Percentiles rank a stretch among this genome's conserved stretches.
Evolutionary conservation across 2,888 invertebrate species (phyloP).

Genomic region (Helicoverpa assulta): DNA sequence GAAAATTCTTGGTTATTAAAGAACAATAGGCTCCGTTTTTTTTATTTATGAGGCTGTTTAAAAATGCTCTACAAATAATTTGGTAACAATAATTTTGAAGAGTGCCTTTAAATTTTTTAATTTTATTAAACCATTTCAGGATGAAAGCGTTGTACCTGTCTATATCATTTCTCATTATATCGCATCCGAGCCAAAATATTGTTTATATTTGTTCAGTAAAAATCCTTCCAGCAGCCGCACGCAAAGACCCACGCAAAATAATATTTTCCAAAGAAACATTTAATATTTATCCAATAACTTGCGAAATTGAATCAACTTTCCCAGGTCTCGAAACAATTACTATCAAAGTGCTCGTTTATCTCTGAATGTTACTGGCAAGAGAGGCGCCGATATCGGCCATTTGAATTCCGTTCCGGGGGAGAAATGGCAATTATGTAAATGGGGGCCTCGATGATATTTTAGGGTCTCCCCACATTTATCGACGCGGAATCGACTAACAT

Average conservation of each 20-base stretch:
- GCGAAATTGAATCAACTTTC: conserved; percentile 36
- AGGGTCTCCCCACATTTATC: too few species aligned
- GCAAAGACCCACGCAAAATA: conserved; percentile 17
- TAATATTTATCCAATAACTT: conserved; percentile 32
- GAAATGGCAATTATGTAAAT: conserved; percentile 61
- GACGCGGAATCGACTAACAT: too few species aligned
- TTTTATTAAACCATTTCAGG: too few species aligned
- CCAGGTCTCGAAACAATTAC: conserved; percentile 43
- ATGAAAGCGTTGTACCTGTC: too few species aligned
- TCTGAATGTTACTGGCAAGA: conserved; percentile 11
- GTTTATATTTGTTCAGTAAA: too few species aligned
- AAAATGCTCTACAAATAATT: too few species aligned
- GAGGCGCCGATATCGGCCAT: conserved; percentile 40
- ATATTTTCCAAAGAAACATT: conserved; percentile 14
- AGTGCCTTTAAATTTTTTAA: too few species aligned
- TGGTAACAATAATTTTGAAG: too few species aligned
- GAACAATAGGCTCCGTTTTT: background rate
- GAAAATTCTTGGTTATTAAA: background rate
- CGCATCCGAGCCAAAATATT: too few species aligned
- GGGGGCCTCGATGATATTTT: conserved; percentile 51
- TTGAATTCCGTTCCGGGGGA: conserved; percentile 48
- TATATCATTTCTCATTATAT: too few species aligned
- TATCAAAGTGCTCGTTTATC: conserved; percentile 46
- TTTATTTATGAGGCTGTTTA: too few species aligned
- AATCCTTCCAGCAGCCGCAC: background rate